phyloP scores from a whole-genome alignment of 2,113 vertebrate genomes.

The Grammomys dolichurus region DNA sequence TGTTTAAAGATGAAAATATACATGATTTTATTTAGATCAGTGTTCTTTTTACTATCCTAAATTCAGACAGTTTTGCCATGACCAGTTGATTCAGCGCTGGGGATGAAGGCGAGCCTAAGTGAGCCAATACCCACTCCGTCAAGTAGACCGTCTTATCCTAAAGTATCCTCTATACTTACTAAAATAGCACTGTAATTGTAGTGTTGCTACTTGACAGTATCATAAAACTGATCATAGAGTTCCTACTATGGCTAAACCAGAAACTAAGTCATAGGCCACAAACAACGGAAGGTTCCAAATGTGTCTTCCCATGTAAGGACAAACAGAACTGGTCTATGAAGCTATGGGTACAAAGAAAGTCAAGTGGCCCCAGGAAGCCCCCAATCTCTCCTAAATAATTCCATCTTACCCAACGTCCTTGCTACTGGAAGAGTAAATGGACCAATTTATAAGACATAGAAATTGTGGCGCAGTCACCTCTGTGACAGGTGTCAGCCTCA shows the following conservation, averaged over 20 bases:
- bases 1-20: background rate
- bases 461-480: slow-evolving; percentile 42
- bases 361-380: slow-evolving; percentile 53
- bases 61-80: background rate
- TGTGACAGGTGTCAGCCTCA: slow-evolving; percentile 29
- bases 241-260: background rate
- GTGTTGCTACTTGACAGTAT: background rate
- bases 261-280: background rate
- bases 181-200: background rate
- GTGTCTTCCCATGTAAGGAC: background rate
- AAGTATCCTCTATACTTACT: background rate
- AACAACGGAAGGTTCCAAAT: background rate
- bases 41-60: background rate
- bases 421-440: slow-evolving; percentile 36
- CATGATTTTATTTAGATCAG: background rate
- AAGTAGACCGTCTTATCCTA: slow-evolving; percentile 2
- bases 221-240: slow-evolving; percentile 8
- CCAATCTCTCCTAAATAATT: slow-evolving; percentile 81
- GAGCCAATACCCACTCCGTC: background rate
- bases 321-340: background rate
- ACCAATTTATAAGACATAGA: slow-evolving; percentile 69
- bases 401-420: slow-evolving; percentile 64
- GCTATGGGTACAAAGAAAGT: slow-evolving; percentile 60
- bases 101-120: background rate
- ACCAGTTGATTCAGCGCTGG: background rate